Evolutionary conservation across 2,113 vertebrate species (phyloP).

Genomic region (Cariama cristata): DNA sequence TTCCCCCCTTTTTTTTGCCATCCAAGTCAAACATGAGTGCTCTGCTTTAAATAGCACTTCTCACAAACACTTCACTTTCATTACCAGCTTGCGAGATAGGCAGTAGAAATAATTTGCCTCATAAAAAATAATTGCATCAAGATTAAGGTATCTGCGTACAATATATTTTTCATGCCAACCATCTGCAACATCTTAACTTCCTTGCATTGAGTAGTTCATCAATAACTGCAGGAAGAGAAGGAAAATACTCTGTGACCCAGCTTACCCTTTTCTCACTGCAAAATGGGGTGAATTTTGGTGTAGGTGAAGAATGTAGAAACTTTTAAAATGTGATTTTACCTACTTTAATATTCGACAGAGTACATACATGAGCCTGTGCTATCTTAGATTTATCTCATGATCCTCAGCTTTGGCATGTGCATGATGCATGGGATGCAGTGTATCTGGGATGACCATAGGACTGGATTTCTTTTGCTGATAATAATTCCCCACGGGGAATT

Average conservation of each 20-base stretch:
- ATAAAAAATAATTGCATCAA: conserved; percentile 28
- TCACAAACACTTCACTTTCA: conserved; percentile 35
- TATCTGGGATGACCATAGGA: neutral
- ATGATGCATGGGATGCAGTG: fast-evolving
- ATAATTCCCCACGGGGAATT: fast-evolving
- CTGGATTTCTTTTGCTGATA: neutral
- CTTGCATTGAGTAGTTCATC: neutral
- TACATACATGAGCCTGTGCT: neutral
- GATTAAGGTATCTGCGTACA: neutral
- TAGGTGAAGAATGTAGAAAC: neutral
- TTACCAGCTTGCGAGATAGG: conserved; percentile 35
- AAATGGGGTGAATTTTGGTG: neutral
- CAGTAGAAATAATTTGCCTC: conserved; percentile 46
- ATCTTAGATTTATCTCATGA: fast-evolving
- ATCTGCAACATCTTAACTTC: conserved; percentile 35
- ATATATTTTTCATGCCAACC: neutral
- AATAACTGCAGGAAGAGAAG: neutral
- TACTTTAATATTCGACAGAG: neutral
- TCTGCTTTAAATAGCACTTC: conserved; percentile 26
- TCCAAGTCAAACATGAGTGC: neutral
- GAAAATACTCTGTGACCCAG: neutral
- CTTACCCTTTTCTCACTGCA: neutral
- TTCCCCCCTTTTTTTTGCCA: neutral
- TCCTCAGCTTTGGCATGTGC: neutral
- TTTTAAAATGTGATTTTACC: neutral